A percentile compares a stretch with the other conserved stretches of the same genome.
Conservation (phyloP, 2,113 vertebrate genomes). For the Chlorocebus sabaeus region DNA sequence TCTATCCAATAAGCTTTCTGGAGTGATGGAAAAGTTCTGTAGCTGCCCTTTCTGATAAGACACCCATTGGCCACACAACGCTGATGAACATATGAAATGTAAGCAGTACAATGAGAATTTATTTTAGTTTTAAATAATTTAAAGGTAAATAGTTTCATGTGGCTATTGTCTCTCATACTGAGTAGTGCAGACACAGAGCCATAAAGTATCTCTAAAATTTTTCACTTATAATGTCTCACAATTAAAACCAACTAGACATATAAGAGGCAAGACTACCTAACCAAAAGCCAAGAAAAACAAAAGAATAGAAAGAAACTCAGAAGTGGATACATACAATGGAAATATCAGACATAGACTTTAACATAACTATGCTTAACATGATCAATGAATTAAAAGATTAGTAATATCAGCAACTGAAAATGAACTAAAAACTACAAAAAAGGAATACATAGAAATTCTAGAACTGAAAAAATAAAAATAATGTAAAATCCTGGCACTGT, state of each 20-base stretch:
- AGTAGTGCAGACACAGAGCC: background rate
- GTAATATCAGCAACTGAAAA: background rate
- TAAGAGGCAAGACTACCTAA: background rate
- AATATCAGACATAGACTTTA: background rate
- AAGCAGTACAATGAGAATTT: background rate
- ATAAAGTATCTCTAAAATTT: background rate
- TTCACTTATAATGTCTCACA: background rate
- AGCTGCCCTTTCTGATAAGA: background rate
- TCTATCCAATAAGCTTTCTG: background rate
- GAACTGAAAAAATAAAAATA: constrained; percentile 27
- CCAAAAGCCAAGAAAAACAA: constrained; percentile 5
- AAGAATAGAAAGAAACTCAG: constrained; percentile 18
- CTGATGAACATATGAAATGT: background rate
- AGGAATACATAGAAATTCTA: background rate
- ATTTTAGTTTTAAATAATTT: constrained; percentile 26
- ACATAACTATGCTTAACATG: background rate
- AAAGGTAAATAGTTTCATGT: background rate
- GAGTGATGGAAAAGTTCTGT: background rate
- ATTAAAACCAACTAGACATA: background rate
- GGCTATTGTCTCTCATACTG: background rate
- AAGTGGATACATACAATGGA: background rate
- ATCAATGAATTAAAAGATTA: background rate
- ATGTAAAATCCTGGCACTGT: background rate
- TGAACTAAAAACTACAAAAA: background rate
- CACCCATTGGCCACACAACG: background rate